Base-by-base conservation (phyloP, 2,888 invertebrate species). In the Erebia epiphron region DNA sequence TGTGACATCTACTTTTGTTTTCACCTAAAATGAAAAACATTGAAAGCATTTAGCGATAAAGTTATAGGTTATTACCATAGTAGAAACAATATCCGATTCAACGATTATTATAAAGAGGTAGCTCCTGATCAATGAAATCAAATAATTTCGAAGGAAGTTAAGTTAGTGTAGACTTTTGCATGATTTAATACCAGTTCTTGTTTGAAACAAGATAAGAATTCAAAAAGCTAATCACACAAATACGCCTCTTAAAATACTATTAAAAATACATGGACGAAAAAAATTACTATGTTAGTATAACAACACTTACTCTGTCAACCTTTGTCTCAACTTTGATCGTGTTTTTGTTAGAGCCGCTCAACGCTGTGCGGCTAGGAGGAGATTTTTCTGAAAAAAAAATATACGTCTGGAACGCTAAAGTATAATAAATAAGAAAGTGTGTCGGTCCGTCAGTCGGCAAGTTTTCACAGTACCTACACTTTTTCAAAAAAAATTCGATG, bases 371-470 rank as follows among this genome's bases (percentile, higher is more conserved):
- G 0, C 85, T 83, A 1, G 84, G 76, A 0, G 90, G 88, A 0
- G 90, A 86, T 70, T 86, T 88, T 0, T 89, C 90, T 89, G 82
- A 10, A 75, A 80, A 65, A 69, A 73, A n/a, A n/a, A 63, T 60
- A 10, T 26, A 50, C 35, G n/a, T 14, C 1, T 57, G 41, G 50
- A 63, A 26, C 52, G 16, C 52, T 52, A 14, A n/a, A n/a, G 4
- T 50, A n/a, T 35, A 67, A 60, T 35, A 35, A 35, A 35, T 35
- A 35, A 35, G 7, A 35, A 35, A 35, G 35, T 35, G 35, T 35
- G 35, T 35, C 35, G 2, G 26, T 26, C 26, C 4, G 26, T 4
- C n/a, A n/a, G n/a, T n/a, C n/a, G n/a, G n/a, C 4, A 26, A 26
- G 26, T 26, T 26, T 26, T 26, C 26, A 26, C 26, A 26, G 26